Percentiles rank a stretch among this genome's conserved stretches.
Evolutionary conservation across 30 jellyfish, hydroid and myxozoan species (phyloP).

Genomic region (Catostylus mosaicus): DNA sequence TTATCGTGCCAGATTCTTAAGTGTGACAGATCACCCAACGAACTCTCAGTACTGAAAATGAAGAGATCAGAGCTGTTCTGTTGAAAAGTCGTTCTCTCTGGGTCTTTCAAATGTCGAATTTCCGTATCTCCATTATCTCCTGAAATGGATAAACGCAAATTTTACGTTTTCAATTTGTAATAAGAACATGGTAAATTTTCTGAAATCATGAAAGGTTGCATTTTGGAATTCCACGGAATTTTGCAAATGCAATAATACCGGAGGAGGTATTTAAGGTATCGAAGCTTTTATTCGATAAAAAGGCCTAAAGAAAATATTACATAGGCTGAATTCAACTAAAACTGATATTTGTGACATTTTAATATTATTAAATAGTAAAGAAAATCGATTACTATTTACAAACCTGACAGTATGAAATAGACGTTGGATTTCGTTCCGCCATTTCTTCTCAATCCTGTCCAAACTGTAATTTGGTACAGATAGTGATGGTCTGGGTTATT

Average conservation of each 20-base stretch:
- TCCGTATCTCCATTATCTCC: slow-evolving; percentile 91
- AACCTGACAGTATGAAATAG: slow-evolving; percentile 77
- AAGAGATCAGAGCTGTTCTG: slow-evolving; percentile 89
- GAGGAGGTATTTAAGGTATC: no score
- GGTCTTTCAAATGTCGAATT: slow-evolving; percentile 82
- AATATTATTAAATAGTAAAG: no score
- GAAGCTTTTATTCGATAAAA: no score
- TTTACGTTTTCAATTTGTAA: no score
- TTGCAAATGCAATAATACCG: no score
- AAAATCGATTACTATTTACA: no score
- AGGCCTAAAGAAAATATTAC: no score
- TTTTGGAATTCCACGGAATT: no score
- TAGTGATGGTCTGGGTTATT: slow-evolving; percentile 76
- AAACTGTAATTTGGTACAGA: slow-evolving; percentile 80
- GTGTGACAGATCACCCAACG: slow-evolving; percentile 89
- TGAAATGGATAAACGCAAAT: background rate
- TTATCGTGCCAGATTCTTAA: slow-evolving; percentile 97
- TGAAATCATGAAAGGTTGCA: no score
- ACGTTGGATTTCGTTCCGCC: slow-evolving; percentile 94
- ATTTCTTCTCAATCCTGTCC: slow-evolving; percentile 84
- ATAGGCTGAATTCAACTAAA: no score
- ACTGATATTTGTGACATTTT: no score
- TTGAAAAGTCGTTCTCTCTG: slow-evolving; percentile 85
- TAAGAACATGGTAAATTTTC: no score
- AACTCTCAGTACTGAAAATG: slow-evolving; percentile 79